Conservation (phyloP, 2,113 vertebrate genomes). For the Poicephalus gulielmi region DNA sequence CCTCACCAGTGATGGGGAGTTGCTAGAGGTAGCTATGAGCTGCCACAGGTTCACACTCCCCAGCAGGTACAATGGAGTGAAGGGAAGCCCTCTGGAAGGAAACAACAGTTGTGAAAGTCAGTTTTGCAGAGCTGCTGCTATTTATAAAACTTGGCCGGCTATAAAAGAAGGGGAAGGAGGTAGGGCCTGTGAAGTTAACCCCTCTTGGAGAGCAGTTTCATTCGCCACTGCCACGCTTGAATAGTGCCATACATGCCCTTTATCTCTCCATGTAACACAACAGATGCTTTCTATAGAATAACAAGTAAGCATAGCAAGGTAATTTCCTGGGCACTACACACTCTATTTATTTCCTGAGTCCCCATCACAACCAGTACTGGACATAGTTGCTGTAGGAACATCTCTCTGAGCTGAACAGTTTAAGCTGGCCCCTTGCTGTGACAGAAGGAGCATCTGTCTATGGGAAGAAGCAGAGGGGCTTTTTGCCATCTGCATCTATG, state of each 20-base stretch:
- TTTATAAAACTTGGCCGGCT: not conserved
- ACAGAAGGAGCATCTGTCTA: not conserved
- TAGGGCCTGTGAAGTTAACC: not conserved
- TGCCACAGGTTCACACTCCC: not conserved
- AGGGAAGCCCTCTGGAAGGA: not conserved
- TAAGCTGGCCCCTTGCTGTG: not conserved
- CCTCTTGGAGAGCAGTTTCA: not conserved
- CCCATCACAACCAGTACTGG: not conserved
- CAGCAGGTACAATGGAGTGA: not conserved
- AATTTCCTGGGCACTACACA: not conserved
- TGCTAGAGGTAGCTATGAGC: not conserved
- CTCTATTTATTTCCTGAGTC: not conserved
- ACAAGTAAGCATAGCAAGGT: not conserved
- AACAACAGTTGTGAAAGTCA: not conserved
- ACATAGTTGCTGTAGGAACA: not conserved
- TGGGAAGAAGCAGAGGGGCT: not conserved
- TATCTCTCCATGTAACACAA: not conserved
- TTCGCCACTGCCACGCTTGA: not conserved
- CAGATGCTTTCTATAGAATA: not conserved
- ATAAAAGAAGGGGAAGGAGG: not conserved
- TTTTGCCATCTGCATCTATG: not conserved
- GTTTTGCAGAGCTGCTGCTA: not conserved
- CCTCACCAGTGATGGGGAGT: not conserved
- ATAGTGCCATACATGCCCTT: not conserved
- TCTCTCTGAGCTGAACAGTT: not conserved